A percentile compares a stretch with the other conserved stretches of the same genome.
Evolutionary conservation across 2,113 vertebrate species (phyloP).

Genomic region (Chaetops frenatus): DNA sequence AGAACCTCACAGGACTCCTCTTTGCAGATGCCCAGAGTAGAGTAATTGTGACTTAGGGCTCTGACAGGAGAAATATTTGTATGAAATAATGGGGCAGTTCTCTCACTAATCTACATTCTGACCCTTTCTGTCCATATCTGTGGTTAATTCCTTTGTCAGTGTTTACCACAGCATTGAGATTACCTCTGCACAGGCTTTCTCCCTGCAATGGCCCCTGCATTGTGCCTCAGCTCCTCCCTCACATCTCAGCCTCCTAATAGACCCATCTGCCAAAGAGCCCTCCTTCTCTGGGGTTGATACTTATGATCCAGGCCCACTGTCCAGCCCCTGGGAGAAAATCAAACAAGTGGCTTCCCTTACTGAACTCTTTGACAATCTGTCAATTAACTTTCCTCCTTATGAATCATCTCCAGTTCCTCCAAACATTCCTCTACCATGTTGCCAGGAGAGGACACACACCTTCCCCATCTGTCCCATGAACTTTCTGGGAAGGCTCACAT

Average conservation of each 20-base stretch:
- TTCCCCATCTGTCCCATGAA: background rate
- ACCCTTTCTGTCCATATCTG: background rate
- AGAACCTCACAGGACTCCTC: background rate
- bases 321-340: background rate
- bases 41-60: background rate
- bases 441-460: background rate
- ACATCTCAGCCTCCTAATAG: background rate
- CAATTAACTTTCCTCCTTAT: background rate
- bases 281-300: background rate
- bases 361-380: background rate
- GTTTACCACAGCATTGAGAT: background rate
- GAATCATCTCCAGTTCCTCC: background rate
- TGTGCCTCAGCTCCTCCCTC: background rate
- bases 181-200: background rate
- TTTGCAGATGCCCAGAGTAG: background rate
- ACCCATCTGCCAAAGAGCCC: background rate
- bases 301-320: background rate
- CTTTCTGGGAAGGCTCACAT: background rate
- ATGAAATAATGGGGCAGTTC: background rate
- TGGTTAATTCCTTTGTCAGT: background rate
- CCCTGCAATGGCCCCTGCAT: background rate
- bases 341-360: background rate
- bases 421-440: background rate
- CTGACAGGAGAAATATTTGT: background rate
- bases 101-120: background rate